Base-by-base conservation (phyloP, 2,113 vertebrate genomes). In the Fulica atra region DNA sequence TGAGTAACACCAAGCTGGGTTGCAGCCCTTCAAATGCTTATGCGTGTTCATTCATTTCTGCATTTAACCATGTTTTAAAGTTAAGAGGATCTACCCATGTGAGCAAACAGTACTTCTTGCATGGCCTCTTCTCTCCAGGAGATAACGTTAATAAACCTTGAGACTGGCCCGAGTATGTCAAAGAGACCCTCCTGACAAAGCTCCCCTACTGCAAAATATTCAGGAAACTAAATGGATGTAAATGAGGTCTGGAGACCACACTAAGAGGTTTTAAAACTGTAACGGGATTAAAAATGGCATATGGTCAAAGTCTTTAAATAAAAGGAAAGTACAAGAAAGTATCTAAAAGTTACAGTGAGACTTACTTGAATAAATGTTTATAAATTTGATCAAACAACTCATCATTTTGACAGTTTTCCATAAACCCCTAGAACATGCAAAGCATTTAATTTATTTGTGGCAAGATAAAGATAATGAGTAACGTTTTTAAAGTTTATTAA, bases 361-460 rank as follows among this genome's bases (percentile, higher is more conserved):
- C 57, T 94, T 65, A 42, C 91, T 92, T 72, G 77, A 77, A 94
- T 92, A 96, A 94, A 96, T 86, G 46, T 92, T 94, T 97, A 92
- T 79, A 82, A 89, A 89, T 87, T 93, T 73, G 84, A 94, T 91
- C 91, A 93, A 96, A 93, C 74, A 81, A 92, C 72, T 91, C 78
- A 93, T 95, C 79, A 93, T 94, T 96, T 80, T 94, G 93, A 91
- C 93, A 96, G 71, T 96, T 95, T 97, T 90, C 81, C 86, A 95
- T 92, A 96, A 97, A 89, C 92, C 64, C 57, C 42, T 81, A 56
- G 78, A 83, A 84, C 72, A 80, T 13, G 26, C 50, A 89, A 80
- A 92, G 56, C 74, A 71, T 87, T 95, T 89, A 61, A 82, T 90
- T 96, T 95, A 94, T 93, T 96, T 94, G 81, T 54, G 36, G 74